These are phyloP conservation scores for Piezodorus guildinii DNA, from an alignment of 1,140 invertebrate species.

Conservation along the genomic window DNA sequence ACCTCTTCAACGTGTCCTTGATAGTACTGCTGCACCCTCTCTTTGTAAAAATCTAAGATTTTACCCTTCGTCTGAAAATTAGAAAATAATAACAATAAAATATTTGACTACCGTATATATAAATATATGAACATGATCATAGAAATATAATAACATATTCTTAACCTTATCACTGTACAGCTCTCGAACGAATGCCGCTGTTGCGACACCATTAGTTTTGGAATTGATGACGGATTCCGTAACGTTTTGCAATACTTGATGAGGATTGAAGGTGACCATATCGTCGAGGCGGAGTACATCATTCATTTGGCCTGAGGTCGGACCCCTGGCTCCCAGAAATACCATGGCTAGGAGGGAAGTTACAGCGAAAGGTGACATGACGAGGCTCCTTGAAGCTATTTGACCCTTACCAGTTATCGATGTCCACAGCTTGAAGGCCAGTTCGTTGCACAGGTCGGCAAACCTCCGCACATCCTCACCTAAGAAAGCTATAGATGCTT, in stretches of 20 bases:
- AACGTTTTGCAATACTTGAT: slow-evolving; percentile 70
- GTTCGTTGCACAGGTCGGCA: slow-evolving; percentile 65
- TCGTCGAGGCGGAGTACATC: slow-evolving; percentile 72
- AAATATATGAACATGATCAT: background rate
- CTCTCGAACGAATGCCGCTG: slow-evolving; percentile 62
- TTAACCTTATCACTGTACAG: slow-evolving; percentile 57
- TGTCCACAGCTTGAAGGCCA: slow-evolving; percentile 70
- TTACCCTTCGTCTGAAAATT: slow-evolving; percentile 49
- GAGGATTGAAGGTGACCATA: slow-evolving; percentile 77
- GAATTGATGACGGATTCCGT: slow-evolving; percentile 56
- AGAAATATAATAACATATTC: background rate
- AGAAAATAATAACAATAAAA: slow-evolving; percentile 1
- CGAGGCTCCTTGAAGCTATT: slow-evolving; percentile 59
- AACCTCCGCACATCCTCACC: slow-evolving; percentile 56
- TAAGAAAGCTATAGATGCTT: slow-evolving; percentile 56
- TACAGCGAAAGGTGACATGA: slow-evolving; percentile 74
- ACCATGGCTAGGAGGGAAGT: slow-evolving; percentile 77
- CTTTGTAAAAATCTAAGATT: slow-evolving; percentile 71
- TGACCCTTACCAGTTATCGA: slow-evolving; percentile 51
- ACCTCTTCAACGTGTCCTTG: slow-evolving; percentile 72
- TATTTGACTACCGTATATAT: background rate
- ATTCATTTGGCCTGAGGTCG: slow-evolving; percentile 82
- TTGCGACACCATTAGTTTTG: slow-evolving; percentile 51
- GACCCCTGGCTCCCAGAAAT: slow-evolving; percentile 70
- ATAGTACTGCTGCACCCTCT: slow-evolving; percentile 71